phyloP scores from a whole-genome alignment of 35 echinoderm and acorn worm species.

The Anneissia japonica region DNA sequence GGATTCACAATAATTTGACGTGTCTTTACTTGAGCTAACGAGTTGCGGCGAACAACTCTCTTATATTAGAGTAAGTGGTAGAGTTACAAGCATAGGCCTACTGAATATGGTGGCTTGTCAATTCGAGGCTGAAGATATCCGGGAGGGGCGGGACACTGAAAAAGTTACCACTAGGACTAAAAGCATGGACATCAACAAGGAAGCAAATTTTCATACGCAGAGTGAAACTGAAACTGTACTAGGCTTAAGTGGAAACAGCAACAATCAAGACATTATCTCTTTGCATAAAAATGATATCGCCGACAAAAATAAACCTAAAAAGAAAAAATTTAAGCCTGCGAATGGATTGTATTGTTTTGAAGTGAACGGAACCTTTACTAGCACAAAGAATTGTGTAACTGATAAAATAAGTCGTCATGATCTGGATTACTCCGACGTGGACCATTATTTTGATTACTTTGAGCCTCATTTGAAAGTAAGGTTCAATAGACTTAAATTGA shows the following conservation, averaged over 20 bases:
- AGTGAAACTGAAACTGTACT: too few species aligned
- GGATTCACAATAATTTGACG: background rate
- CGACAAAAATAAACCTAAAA: background rate
- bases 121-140: background rate
- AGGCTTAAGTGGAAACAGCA: too few species aligned
- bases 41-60: background rate
- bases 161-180: too few species aligned
- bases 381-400: background rate
- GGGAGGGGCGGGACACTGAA: too few species aligned
- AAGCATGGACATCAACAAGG: too few species aligned
- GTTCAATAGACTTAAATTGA: background rate
- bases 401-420: background rate
- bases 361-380: background rate
- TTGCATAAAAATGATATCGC: too few species aligned
- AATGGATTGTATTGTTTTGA: background rate
- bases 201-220: too few species aligned
- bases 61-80: background rate
- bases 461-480: background rate
- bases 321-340: background rate
- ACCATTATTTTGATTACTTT: background rate
- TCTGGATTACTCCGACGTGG: background rate
- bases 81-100: background rate
- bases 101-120: background rate
- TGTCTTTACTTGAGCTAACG: background rate
- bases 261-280: too few species aligned